Evolutionary conservation across 2,113 vertebrate species (phyloP), one percentile per base, ranked within the genome.

Genomic region (Toxotes jaculatrix): DNA sequence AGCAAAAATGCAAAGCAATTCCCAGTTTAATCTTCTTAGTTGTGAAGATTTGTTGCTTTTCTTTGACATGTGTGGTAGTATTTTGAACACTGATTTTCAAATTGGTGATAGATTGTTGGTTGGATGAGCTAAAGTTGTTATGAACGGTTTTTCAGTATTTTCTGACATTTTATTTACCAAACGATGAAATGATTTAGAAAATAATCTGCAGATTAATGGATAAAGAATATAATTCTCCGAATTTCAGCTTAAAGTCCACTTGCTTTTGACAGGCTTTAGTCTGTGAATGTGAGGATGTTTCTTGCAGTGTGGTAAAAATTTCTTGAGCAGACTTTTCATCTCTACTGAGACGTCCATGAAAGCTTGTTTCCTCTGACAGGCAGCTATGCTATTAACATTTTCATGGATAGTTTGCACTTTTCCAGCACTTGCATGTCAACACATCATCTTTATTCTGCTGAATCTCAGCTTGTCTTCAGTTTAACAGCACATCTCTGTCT

Each of bases 371-470:
- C 55, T 38, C 40, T 71, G 55, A 71, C 62, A 59, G 2, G 71
- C 55, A 66, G 51, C 49, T 19, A 0, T 14, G 2, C 16, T 53
- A 53, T 75, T 47, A 62, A 65, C 56, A 80, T 61, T 55, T 79
- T 71, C 63, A 72, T 60, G 59, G 23, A 16, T 34, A 49, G n/a
- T 72, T 78, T 77, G 36, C 23, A 70, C 65, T 71, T 79, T 80
- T 67, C 42, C 45, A 65, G 53, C 40, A 31, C 62, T 68, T 66
- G 13, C 75, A 42, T 40, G 73, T 64, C 62, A 62, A 42, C 61
- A 71, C 38, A 65, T 78, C 27, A 55, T 79, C 75, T 64, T 72
- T n/a, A 67, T 67, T 70, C 57, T 74, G 69, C 75, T 65, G 77
- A 72, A 56, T 60, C 49, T 45, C 62, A 63, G 61, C 43, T 74